These are phyloP conservation scores for Lichenostomus cassidix DNA, from an alignment of 2,113 vertebrate genomes.

Conservation along the genomic window DNA sequence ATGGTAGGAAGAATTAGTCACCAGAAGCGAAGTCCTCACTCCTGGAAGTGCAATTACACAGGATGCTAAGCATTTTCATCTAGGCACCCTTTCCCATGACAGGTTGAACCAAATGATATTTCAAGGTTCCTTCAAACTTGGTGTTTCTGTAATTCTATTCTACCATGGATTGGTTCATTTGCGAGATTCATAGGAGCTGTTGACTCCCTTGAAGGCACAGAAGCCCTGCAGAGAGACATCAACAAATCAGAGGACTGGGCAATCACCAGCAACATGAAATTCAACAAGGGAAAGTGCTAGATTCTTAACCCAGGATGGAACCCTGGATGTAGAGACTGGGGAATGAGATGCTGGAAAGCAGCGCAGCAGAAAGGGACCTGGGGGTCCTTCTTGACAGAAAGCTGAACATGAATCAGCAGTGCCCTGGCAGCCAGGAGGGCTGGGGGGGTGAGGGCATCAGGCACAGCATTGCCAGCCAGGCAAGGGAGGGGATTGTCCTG, in stretches of 20 bases:
- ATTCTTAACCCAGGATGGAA: neutral
- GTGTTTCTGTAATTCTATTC: neutral
- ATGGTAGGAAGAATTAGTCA: neutral
- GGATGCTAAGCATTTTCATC: neutral
- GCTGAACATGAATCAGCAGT: neutral
- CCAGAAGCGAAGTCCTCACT: neutral
- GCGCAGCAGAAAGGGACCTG: neutral
- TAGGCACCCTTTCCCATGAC: neutral
- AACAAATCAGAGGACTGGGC: neutral
- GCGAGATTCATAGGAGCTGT: neutral
- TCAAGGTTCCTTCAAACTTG: neutral
- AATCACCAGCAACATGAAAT: neutral
- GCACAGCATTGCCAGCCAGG: fast-evolving
- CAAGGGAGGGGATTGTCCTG: neutral
- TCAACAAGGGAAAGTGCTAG: neutral
- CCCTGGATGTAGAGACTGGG: neutral
- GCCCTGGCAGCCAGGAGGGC: neutral
- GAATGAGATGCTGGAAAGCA: fast-evolving
- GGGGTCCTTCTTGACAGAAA: fast-evolving
- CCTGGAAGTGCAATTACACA: neutral
- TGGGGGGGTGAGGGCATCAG: neutral
- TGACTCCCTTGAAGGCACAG: neutral
- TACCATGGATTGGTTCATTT: neutral
- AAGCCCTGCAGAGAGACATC: neutral
- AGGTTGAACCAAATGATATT: neutral